Conservation (phyloP, 2,888 invertebrate genomes). For the Brachylomia viminalis region DNA sequence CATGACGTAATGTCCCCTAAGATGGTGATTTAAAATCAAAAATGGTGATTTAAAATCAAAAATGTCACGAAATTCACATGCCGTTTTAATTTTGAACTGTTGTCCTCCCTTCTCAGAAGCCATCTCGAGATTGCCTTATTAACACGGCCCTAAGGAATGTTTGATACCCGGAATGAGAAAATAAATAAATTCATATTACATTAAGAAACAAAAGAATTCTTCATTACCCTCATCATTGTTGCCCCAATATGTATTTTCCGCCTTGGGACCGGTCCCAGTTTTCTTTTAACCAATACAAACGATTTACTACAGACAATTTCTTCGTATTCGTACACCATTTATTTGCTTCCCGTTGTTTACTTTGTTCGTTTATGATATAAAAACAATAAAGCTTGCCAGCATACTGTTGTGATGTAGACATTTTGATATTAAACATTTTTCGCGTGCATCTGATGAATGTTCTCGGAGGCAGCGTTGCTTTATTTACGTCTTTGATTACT, state of each 20-base stretch:
- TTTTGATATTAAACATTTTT: slow-evolving; percentile 56
- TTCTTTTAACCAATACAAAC: slow-evolving; percentile 47
- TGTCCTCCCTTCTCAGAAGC: neutral
- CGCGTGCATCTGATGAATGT: slow-evolving; percentile 36
- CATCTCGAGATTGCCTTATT: neutral
- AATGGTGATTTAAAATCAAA: neutral
- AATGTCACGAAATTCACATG: neutral
- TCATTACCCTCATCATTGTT: slow-evolving; percentile 40
- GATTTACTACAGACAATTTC: slow-evolving; percentile 46
- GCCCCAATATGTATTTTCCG: slow-evolving; percentile 33
- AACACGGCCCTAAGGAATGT: slow-evolving; percentile 5
- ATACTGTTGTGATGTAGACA: slow-evolving; percentile 37
- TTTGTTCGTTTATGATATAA: slow-evolving; percentile 45
- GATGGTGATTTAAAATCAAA: neutral
- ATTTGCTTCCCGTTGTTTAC: slow-evolving; percentile 48
- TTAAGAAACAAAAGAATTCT: slow-evolving; percentile 39
- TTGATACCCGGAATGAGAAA: slow-evolving; percentile 29
- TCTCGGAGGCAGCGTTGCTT: slow-evolving; percentile 5
- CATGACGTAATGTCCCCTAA: neutral
- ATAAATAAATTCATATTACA: slow-evolving; percentile 41
- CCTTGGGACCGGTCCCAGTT: slow-evolving; percentile 15
- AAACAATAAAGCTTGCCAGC: slow-evolving; percentile 48
- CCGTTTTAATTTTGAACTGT: neutral
- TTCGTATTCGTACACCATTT: slow-evolving; percentile 47
- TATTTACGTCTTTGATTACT: neutral